phyloP scores from a whole-genome alignment of 2,113 vertebrate genomes.

The Ailuropoda melanoleuca region DNA sequence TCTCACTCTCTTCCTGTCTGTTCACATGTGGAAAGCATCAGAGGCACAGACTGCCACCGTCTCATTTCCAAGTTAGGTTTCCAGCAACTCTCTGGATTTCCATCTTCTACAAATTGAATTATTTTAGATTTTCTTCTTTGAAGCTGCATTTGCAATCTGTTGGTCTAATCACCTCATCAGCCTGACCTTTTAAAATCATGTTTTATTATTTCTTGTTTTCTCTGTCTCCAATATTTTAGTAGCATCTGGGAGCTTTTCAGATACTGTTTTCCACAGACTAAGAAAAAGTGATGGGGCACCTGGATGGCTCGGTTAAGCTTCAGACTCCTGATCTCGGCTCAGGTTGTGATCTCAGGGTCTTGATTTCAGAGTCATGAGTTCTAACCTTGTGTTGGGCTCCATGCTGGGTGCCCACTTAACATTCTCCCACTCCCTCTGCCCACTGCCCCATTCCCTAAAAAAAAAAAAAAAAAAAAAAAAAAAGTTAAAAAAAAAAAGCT shows the following conservation, averaged over 20 bases:
- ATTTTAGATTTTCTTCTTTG: constrained; percentile 8
- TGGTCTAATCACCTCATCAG: not conserved
- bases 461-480: not conserved
- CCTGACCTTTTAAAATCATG: not conserved
- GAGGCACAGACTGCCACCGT: not conserved
- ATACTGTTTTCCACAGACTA: not conserved
- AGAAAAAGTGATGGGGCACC: not conserved
- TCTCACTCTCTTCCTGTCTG: not conserved
- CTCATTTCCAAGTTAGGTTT: not conserved
- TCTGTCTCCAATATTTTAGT: constrained; percentile 11
- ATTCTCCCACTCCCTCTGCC: not conserved
- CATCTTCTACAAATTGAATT: not conserved
- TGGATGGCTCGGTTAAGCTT: not conserved
- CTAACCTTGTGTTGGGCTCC: not conserved
- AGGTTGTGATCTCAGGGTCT: not conserved
- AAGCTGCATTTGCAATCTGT: not conserved
- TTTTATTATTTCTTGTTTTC: constrained; percentile 11
- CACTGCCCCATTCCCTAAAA: too few species aligned
- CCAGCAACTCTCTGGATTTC: not conserved
- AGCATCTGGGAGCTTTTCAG: constrained; percentile 26
- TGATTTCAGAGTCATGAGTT: not conserved
- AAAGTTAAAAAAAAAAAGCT: not conserved
- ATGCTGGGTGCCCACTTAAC: not conserved
- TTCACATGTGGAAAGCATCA: too few species aligned
- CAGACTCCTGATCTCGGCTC: not conserved